Evolutionary conservation across 1,140 invertebrate genomes (phyloP), one percentile per base, ranked within the genome.

Genomic region (Fopius arisanus): DNA sequence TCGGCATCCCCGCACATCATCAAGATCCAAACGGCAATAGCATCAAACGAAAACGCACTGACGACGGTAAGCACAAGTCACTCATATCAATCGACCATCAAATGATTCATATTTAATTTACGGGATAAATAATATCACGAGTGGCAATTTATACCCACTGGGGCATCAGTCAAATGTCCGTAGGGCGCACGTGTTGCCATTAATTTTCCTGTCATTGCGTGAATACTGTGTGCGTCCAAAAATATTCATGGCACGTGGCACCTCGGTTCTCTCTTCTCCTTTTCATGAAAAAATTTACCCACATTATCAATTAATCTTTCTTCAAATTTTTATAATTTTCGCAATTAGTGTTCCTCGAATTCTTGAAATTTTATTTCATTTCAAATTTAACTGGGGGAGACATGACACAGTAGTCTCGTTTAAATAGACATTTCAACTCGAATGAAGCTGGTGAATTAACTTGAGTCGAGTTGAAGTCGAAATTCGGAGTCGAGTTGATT

Each of bases 1-100:
- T 97, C 21, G 96, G 96, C 19, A 95, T 97, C 78, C 90, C 90
- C 37, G 87, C 90, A 28, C 92, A 93, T 75, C 93, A 94, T 84
- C 92, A 92, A 79, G 92, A 93, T 84, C 92, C 91, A 59, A 93
- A 92, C 80, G 91, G 90, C 73, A 93, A 92, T 82, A 91, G 87
- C 78, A 91, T 91, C 82, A 94, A 94, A 82, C 89, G 93, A 78
- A 94, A 94, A 89, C 88, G 92, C 71, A 89, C 92, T 75, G 92
- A 94, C 67, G 91, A 92, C 78, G 91, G 91, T 92, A 81, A 91
- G 90, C 84, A 21, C 12, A 59, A 23, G 26, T n/a, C n/a, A n/a
- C n/a, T n/a, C n/a, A n/a, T n/a, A n/a, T n/a, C n/a, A n/a, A n/a
- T n/a, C n/a, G n/a, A 26, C 10, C 54, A 28, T 67, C 66, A 73